Conservation (phyloP, 2,888 invertebrate genomes). For the Dryomyza anilis region DNA sequence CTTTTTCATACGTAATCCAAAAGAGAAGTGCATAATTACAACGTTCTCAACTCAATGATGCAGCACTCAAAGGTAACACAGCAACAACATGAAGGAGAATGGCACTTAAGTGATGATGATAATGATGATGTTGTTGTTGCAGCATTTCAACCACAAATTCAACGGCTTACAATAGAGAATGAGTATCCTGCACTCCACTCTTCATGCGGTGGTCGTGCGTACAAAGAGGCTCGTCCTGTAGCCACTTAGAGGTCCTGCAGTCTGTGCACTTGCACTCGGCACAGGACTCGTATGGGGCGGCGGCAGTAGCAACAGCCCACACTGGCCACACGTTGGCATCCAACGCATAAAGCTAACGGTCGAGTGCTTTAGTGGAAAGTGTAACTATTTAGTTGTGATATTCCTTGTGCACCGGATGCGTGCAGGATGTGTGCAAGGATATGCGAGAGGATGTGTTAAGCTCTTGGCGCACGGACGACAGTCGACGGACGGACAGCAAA, state of each 20-base stretch:
- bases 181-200: conserved; percentile 26
- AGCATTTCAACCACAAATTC: conserved; percentile 21
- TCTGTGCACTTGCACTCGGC: neutral
- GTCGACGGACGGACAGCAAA: neutral
- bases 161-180: conserved; percentile 26
- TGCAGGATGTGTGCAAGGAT: conserved; percentile 1
- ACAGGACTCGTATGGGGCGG: neutral
- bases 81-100: neutral
- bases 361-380: conserved; percentile 8
- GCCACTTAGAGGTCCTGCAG: conserved; percentile 8
- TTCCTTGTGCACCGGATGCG: no score
- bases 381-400: conserved; percentile 17
- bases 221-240: neutral
- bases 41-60: conserved; percentile 3
- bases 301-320: neutral
- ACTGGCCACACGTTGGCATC: neutral
- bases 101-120: neutral
- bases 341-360: neutral
- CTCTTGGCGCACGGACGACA: neutral
- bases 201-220: no score
- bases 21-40: no score
- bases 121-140: conserved; percentile 20
- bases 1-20: no score
- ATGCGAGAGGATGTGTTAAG: conserved; percentile 5
- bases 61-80: conserved; percentile 1